phyloP scores from a whole-genome alignment of 2,113 vertebrate genomes.

The Nothobranchius kuhntae region DNA sequence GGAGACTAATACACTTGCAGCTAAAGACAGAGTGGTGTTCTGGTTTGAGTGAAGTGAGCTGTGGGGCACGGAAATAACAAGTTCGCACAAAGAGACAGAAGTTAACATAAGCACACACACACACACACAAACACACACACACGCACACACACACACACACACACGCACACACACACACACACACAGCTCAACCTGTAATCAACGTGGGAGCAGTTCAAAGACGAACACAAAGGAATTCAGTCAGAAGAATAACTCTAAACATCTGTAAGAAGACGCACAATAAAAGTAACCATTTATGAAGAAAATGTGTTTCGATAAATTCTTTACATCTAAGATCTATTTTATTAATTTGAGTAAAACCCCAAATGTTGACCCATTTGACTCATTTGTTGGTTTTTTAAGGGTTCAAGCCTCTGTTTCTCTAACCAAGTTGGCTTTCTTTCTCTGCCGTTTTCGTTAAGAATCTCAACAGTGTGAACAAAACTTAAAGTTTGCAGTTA shows the following conservation, averaged over 20 bases:
- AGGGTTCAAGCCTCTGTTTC: too few species aligned
- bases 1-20: slow-evolving; percentile 66
- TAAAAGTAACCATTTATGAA: too few species aligned
- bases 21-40: slow-evolving; percentile 66
- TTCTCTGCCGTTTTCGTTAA: too few species aligned
- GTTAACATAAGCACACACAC: slow-evolving; percentile 32
- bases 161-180: neutral
- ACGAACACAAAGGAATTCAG: neutral
- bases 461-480: too few species aligned
- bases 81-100: slow-evolving; percentile 53
- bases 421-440: too few species aligned
- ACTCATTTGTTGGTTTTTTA: too few species aligned
- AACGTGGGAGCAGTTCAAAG: slow-evolving; percentile 8
- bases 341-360: too few species aligned
- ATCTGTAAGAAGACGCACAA: too few species aligned
- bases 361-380: too few species aligned
- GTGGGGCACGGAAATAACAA: slow-evolving; percentile 62
- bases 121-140: neutral
- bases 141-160: slow-evolving; percentile 8
- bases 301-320: too few species aligned
- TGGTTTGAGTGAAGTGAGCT: slow-evolving; percentile 58
- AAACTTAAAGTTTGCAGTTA: too few species aligned
- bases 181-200: slow-evolving; percentile 49
- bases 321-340: too few species aligned
- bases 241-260: slow-evolving; percentile 20